Evolutionary conservation across 1,140 invertebrate genomes (phyloP).

Genomic region (Zaprionus ornatus): DNA sequence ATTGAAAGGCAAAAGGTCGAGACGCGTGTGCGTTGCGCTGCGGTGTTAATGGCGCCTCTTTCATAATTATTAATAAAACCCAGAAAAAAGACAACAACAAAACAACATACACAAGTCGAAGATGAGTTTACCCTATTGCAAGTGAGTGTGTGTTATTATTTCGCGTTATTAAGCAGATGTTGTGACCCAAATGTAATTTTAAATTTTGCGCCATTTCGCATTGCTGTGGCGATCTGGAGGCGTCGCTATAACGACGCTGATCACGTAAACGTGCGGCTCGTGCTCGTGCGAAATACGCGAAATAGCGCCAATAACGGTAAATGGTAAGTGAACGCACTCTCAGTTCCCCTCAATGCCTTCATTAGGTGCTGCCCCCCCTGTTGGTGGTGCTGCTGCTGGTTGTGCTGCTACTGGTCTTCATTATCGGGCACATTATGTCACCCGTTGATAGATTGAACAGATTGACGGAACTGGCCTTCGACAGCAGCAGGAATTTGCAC

Average conservation of each 20-base stretch:
- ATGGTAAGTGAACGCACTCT: constrained; percentile 14
- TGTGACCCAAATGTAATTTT: constrained; percentile 42
- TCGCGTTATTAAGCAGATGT: constrained; percentile 21
- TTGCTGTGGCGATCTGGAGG: constrained; percentile 2
- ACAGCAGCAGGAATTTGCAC: constrained; percentile 10
- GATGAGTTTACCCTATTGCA: constrained; percentile 57
- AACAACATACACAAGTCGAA: constrained; percentile 9
- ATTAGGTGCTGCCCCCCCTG: not conserved
- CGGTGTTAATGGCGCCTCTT: constrained; percentile 65
- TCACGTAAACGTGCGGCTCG: constrained; percentile 48
- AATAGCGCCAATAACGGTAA: constrained; percentile 8
- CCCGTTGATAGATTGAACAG: constrained; percentile 9
- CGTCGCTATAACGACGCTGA: constrained; percentile 36
- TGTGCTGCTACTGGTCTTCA: constrained; percentile 10
- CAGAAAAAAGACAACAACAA: constrained; percentile 25
- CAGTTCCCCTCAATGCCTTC: not conserved
- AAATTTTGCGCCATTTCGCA: constrained; percentile 26
- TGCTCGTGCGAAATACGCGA: constrained; percentile 30
- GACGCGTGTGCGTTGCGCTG: constrained; percentile 30
- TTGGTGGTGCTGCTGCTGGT: not conserved
- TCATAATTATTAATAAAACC: constrained; percentile 62
- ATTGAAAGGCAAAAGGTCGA: constrained; percentile 39
- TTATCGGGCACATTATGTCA: constrained; percentile 52
- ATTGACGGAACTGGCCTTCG: constrained; percentile 22
- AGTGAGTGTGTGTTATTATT: constrained; percentile 10